Conservation (phyloP, 2,113 vertebrate species). For the Ariopsis seemanni region DNA sequence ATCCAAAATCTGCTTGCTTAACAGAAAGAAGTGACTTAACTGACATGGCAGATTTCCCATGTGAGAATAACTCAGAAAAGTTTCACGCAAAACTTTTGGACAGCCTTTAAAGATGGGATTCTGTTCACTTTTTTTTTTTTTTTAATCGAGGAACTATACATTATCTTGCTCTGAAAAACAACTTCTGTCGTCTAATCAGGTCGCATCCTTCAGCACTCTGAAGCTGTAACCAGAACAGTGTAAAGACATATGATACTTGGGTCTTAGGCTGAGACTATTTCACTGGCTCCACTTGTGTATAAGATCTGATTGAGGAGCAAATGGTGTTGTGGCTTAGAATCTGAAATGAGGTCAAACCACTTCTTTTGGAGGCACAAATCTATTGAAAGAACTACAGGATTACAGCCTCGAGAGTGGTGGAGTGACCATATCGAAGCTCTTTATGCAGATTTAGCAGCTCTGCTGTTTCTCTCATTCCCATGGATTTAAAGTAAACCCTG, state of each 20-base stretch:
- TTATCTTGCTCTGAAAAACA: no score
- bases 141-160: not conserved
- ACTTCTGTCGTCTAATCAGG: not conserved
- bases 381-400: not conserved
- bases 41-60: not conserved
- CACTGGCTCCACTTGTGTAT: not conserved
- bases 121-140: not conserved
- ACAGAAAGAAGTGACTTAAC: not conserved
- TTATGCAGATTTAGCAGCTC: conserved; percentile 23
- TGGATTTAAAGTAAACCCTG: conserved; percentile 45
- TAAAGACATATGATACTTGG: not conserved
- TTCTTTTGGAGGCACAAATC: not conserved
- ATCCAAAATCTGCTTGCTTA: not conserved
- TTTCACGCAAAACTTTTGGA: not conserved
- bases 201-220: not conserved
- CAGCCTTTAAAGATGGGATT: not conserved
- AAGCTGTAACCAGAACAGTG: not conserved
- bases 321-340: not conserved
- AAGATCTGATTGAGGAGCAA: not conserved
- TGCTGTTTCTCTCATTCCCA: conserved; percentile 18
- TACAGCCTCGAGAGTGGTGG: not conserved
- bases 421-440: not conserved
- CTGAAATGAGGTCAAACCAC: not conserved
- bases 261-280: not conserved
- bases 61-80: not conserved